Percentiles rank a stretch among this genome's conserved stretches.
These are phyloP conservation scores for Picus viridis DNA, from an alignment of 2,797 vertebrate species.

Conservation along the genomic window DNA sequence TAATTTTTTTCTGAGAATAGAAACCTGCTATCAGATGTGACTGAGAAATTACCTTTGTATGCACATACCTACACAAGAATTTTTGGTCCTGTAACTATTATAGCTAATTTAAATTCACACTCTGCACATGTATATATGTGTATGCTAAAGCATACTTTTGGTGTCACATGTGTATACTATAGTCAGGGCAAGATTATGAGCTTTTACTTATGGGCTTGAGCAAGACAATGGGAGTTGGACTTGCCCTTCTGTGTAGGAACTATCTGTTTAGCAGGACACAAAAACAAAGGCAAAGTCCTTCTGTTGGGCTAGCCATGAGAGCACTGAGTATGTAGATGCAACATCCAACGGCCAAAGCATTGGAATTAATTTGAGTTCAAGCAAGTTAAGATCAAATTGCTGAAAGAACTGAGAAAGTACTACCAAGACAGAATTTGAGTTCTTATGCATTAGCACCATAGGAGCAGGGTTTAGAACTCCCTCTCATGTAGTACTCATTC, in stretches of 20 bases:
- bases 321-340: background rate
- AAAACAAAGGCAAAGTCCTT: background rate
- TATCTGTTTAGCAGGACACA: background rate
- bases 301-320: background rate
- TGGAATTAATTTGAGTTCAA: background rate
- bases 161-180: background rate
- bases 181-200: background rate
- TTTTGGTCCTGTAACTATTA: background rate
- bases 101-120: background rate
- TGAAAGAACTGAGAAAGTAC: background rate
- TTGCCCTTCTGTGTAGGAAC: background rate
- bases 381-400: background rate
- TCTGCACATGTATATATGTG: background rate
- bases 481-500: background rate
- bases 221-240: background rate
- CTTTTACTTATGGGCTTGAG: background rate
- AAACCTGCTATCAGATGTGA: background rate
- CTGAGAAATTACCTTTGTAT: constrained; percentile 1
- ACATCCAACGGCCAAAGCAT: background rate
- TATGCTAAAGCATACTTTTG: background rate
- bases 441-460: background rate
- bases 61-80: background rate
- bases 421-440: background rate
- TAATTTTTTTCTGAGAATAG: background rate
- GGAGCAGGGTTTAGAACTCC: background rate